Percentiles rank a stretch among this genome's conserved stretches.
Evolutionary conservation across 1,140 invertebrate species (phyloP).

Genomic region (Copidosoma floridanum): DNA sequence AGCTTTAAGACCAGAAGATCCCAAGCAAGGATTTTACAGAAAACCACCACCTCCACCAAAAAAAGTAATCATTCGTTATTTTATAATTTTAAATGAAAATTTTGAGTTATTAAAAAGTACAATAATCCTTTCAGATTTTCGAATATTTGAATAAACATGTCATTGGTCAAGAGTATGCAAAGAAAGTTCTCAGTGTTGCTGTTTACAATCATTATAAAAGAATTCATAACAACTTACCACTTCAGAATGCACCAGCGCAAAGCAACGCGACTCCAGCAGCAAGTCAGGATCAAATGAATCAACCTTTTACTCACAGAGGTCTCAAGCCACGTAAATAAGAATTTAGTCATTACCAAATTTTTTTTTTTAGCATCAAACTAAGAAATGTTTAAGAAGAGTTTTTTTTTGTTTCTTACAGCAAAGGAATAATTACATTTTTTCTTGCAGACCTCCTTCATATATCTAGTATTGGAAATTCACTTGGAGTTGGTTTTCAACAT

Average conservation of each 20-base stretch:
- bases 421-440: too few species aligned
- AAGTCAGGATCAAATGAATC: slow-evolving; percentile 66
- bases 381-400: too few species aligned
- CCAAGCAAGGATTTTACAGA: slow-evolving; percentile 62
- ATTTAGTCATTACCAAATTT: slow-evolving; percentile 21
- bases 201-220: slow-evolving; percentile 99
- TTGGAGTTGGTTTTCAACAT: slow-evolving; percentile 54
- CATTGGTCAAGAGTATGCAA: slow-evolving; percentile 96
- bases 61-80: slow-evolving; percentile 70
- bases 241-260: slow-evolving; percentile 48
- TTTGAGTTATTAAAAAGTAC: background rate
- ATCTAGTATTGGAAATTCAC: slow-evolving; percentile 72
- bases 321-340: slow-evolving; percentile 54
- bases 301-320: slow-evolving; percentile 75
- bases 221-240: slow-evolving; percentile 90
- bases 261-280: slow-evolving; percentile 56
- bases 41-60: slow-evolving; percentile 90
- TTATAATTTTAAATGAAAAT: too few species aligned
- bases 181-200: slow-evolving; percentile 97
- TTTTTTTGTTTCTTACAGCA: too few species aligned
- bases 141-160: slow-evolving; percentile 95
- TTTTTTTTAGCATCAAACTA: slow-evolving; percentile 17
- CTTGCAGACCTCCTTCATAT: slow-evolving; percentile 79
- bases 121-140: slow-evolving; percentile 69
- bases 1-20: slow-evolving; percentile 63